Evolutionary conservation across 2,797 vertebrate species (phyloP).

Genomic region (Gobio occitaniae): DNA sequence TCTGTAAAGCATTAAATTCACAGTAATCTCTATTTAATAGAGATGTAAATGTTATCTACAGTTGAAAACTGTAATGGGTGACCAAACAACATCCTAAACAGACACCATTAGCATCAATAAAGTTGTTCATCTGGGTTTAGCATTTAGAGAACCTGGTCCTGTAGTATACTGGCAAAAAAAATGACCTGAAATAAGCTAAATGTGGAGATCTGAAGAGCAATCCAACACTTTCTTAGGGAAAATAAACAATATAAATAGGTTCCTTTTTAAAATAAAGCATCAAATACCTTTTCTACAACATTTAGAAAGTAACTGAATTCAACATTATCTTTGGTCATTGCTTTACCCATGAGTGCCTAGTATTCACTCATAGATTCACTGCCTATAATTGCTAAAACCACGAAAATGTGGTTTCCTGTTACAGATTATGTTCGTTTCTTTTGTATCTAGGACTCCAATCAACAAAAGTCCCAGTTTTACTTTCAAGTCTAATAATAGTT

Average conservation of each 20-base stretch:
- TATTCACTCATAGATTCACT: neutral
- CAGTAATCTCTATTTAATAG: neutral
- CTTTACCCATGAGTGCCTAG: constrained; percentile 5
- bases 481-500: neutral
- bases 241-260: neutral
- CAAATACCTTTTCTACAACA: neutral
- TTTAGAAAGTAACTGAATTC: neutral
- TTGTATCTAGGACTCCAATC: neutral
- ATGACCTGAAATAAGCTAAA: neutral
- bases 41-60: constrained; percentile 18
- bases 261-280: neutral
- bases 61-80: neutral
- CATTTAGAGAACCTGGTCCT: neutral
- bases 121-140: constrained; percentile 10
- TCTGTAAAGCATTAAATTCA: neutral
- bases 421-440: neutral
- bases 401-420: constrained; percentile 27
- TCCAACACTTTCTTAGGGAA: neutral
- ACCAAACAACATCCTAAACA: neutral
- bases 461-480: neutral
- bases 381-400: constrained; percentile 19
- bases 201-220: neutral
- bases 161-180: neutral
- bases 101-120: neutral
- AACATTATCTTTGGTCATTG: constrained; percentile 15